Evolutionary conservation across 1,140 invertebrate genomes (phyloP).

Genomic region (Odontomachus brunneus): DNA sequence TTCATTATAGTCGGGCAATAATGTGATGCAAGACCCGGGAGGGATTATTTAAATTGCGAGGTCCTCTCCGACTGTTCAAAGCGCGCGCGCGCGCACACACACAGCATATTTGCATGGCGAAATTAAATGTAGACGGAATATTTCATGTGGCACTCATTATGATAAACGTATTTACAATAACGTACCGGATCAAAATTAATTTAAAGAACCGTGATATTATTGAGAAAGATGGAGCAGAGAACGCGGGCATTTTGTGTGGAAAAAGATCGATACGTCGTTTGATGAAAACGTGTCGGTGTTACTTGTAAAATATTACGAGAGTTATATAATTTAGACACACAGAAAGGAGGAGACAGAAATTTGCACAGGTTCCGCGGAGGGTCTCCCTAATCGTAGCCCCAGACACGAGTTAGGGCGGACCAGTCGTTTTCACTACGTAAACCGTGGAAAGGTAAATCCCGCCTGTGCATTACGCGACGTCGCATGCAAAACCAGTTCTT

Average conservation of each 20-base stretch:
- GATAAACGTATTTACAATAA: constrained; percentile 28
- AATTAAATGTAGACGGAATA: constrained; percentile 39
- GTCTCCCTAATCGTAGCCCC: too few species aligned
- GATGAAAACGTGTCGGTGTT: too few species aligned
- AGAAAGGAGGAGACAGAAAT: too few species aligned
- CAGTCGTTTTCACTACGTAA: too few species aligned
- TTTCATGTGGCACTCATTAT: constrained; percentile 13
- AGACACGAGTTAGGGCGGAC: too few species aligned
- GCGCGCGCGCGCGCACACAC: background rate
- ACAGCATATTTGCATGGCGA: constrained; percentile 25
- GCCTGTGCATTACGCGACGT: too few species aligned
- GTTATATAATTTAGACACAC: too few species aligned
- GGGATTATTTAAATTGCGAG: constrained; percentile 40
- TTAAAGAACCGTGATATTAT: constrained; percentile 16
- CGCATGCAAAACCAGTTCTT: too few species aligned
- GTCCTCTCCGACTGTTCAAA: constrained; percentile 2
- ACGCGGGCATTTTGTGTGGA: too few species aligned
- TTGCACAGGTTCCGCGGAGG: too few species aligned
- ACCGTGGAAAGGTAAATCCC: too few species aligned
- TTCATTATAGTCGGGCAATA: constrained; percentile 4
- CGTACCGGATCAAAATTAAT: background rate
- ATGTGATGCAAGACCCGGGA: background rate
- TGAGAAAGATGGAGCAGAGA: background rate
- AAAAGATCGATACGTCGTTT: background rate
- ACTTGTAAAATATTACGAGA: too few species aligned